Evolutionary conservation across 2,113 vertebrate genomes (phyloP), one percentile per base, ranked within the genome.

Genomic region (Strix uralensis): DNA sequence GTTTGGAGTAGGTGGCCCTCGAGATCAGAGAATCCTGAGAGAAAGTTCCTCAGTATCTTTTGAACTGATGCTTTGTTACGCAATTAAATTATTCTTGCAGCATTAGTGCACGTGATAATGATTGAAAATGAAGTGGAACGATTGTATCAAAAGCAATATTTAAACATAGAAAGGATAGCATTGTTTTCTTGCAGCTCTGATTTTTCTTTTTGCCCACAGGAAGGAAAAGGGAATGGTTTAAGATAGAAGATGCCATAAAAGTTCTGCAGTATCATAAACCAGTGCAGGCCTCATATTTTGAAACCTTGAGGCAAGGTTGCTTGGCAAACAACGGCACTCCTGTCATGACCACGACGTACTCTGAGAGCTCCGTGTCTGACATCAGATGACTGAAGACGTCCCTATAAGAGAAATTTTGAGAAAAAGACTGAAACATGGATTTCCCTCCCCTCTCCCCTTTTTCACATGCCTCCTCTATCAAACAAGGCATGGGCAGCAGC

Each of bases 211-310:
- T 93, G 34, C 96, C 97, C 67, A 71, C 98, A 99, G 99, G 99
- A 98, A 99, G 99, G 97, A 99, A 99, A 99, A 98, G 99, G 98
- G 99, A 99, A 98, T 99, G 99, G 99, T 99, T 99, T 98, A 99
- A 99, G 98, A 99, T 99, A 96, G 99, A 99, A 96, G 99, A 99
- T 90, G 99, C 99, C 97, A 97, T 99, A 58, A 98, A 98, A 97
- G 99, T 99, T 98, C 98, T 99, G 98, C 98, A 98, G 98, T 98
- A 97, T 98, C 99, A 99, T 97, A 99, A 99, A 98, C 99, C 99
- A 2, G 99, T 99, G 97, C 99, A 99, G 98, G 99, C 99, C 81
- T 99, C 99, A 0, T 99, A 99, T 97, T 99, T 99, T 81, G 98
- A 99, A 95, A 99, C 99, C 74, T 97, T 99, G 96, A 98, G 98